Percentiles rank a stretch among this genome's conserved stretches.
phyloP scores from a whole-genome alignment of 2,888 invertebrate genomes.

The Steromphala cineraria region DNA sequence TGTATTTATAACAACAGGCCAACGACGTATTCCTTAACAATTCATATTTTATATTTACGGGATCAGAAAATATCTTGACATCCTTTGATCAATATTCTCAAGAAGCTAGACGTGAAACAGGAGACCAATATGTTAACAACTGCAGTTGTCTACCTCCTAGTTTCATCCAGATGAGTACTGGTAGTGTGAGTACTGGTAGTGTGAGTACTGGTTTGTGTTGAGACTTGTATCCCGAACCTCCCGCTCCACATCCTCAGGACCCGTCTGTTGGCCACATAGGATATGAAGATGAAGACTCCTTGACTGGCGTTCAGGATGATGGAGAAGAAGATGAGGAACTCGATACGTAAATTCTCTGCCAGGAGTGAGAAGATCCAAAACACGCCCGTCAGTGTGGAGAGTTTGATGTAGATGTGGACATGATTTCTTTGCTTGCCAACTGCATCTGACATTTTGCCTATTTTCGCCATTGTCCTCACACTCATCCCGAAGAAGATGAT shows the following conservation, averaged over 20 bases:
- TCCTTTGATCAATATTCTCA: too few species aligned
- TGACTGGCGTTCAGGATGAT: constrained; percentile 44
- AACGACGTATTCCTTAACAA: too few species aligned
- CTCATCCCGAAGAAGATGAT: constrained; percentile 45
- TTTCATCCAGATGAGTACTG: too few species aligned
- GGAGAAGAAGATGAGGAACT: constrained; percentile 41
- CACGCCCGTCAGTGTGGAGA: constrained; percentile 48
- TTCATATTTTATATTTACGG: too few species aligned
- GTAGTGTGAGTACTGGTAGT: too few species aligned
- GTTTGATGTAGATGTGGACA: constrained; percentile 44
- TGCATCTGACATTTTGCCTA: constrained; percentile 25
- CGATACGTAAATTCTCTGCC: constrained; percentile 34
- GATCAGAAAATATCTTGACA: too few species aligned
- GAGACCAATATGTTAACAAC: too few species aligned
- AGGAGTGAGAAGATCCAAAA: constrained; percentile 51
- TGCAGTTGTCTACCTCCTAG: too few species aligned
- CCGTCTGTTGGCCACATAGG: constrained; percentile 44
- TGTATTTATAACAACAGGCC: too few species aligned
- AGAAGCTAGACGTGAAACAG: too few species aligned
- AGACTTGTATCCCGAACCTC: neutral
- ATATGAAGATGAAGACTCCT: constrained; percentile 49
- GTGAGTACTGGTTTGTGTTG: too few species aligned
- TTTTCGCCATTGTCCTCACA: constrained; percentile 37
- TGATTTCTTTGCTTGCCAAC: constrained; percentile 32
- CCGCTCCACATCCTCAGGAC: constrained; percentile 32